phyloP scores from a whole-genome alignment of 2,888 invertebrate genomes.

The Labia minor region DNA sequence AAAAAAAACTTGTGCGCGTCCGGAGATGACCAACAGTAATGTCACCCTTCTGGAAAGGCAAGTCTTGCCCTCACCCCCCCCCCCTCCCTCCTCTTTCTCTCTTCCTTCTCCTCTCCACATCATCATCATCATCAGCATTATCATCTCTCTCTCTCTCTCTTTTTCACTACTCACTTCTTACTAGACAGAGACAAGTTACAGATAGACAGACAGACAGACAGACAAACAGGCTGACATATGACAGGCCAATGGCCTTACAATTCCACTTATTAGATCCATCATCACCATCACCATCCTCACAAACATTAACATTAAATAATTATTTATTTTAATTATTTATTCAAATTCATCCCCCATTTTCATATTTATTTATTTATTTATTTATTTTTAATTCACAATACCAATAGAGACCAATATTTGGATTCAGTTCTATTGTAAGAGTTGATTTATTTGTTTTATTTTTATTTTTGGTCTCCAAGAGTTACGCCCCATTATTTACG shows the following conservation, averaged over 20 bases:
- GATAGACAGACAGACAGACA: background rate
- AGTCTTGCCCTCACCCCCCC: background rate
- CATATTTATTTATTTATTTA: no score
- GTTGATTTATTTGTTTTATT: background rate
- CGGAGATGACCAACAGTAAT: conserved; percentile 8
- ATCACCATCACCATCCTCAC: background rate
- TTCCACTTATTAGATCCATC: background rate
- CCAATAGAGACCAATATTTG: no score
- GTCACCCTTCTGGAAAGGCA: background rate
- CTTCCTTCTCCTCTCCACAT: no score
- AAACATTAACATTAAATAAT: background rate
- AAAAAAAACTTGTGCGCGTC: background rate
- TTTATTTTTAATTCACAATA: background rate
- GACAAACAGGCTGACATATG: background rate
- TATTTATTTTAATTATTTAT: no score
- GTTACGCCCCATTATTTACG: no score
- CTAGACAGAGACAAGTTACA: conserved; percentile 1
- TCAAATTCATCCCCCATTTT: background rate
- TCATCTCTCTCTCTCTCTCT: background rate
- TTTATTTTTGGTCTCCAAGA: no score
- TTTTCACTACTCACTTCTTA: background rate
- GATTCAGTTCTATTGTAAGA: background rate
- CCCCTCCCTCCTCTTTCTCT: background rate
- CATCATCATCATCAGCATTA: no score
- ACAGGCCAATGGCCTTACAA: background rate